These are phyloP conservation scores for Paralichthys olivaceus DNA, from an alignment of 2,113 vertebrate genomes.

Conservation along the genomic window DNA sequence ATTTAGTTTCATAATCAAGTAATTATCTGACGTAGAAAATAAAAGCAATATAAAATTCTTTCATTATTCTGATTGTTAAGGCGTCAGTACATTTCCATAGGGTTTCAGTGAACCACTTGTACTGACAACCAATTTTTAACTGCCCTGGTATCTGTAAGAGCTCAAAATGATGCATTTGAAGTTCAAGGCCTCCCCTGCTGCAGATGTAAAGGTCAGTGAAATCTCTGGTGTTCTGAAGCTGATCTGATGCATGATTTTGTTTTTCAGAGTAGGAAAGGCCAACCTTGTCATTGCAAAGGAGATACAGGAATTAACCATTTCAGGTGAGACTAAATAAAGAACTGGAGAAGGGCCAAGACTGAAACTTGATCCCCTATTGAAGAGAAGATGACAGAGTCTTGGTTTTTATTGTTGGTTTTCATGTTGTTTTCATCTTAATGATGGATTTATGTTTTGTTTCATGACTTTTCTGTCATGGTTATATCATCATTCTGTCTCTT, in stretches of 20 bases:
- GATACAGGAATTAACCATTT: slow-evolving; percentile 56
- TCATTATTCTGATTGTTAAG: not conserved
- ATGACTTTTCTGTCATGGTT: not conserved
- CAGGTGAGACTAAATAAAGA: slow-evolving; percentile 56
- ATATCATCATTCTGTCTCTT: not conserved
- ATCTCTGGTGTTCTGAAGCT: slow-evolving; percentile 47
- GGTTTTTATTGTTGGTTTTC: slow-evolving; percentile 10
- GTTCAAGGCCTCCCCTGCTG: slow-evolving; percentile 51
- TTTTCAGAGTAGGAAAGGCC: slow-evolving; percentile 57
- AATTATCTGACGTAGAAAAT: not conserved
- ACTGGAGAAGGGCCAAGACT: slow-evolving; percentile 1
- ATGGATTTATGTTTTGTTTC: not conserved
- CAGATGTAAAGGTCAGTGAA: slow-evolving; percentile 68
- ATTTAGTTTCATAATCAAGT: not conserved
- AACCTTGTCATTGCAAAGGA: slow-evolving; percentile 55
- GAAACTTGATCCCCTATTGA: slow-evolving; percentile 26
- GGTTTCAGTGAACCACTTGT: slow-evolving; percentile 24
- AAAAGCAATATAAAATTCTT: not conserved
- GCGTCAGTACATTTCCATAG: not conserved
- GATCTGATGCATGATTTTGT: slow-evolving; percentile 47
- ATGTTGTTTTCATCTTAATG: not conserved
- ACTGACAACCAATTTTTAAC: slow-evolving; percentile 25
- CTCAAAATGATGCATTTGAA: slow-evolving; percentile 53
- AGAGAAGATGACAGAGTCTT: not conserved
- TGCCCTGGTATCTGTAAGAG: slow-evolving; percentile 5